phyloP scores from a whole-genome alignment of 2,888 invertebrate species.

The Sminthurides aquaticus region DNA sequence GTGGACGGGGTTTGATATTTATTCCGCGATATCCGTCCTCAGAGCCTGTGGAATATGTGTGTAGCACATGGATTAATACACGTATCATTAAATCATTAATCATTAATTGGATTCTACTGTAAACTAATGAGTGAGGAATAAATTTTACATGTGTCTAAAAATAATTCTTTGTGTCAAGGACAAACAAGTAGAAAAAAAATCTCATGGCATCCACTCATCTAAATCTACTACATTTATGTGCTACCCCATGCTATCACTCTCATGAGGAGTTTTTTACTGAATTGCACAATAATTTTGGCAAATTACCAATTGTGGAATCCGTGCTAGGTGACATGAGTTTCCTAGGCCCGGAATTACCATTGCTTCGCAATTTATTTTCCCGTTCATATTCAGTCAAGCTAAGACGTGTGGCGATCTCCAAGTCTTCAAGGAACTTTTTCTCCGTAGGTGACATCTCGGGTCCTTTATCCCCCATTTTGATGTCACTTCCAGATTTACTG shows the following conservation, averaged over 20 bases:
- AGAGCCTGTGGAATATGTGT: too few species aligned
- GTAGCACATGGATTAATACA: too few species aligned
- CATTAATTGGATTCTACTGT: too few species aligned
- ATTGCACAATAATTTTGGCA: constrained; percentile 7
- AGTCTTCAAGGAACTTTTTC: constrained; percentile 54
- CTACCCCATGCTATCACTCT: too few species aligned
- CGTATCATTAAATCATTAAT: too few species aligned
- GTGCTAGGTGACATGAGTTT: background rate
- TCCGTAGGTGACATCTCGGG: constrained; percentile 23
- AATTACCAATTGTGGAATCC: background rate
- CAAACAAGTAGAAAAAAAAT: too few species aligned
- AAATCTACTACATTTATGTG: too few species aligned
- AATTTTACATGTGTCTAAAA: too few species aligned
- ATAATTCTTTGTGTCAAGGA: too few species aligned
- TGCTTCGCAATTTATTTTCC: constrained; percentile 19
- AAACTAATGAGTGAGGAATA: too few species aligned
- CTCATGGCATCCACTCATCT: too few species aligned
- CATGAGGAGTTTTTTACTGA: too few species aligned
- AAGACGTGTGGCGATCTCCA: constrained; percentile 78
- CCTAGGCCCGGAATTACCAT: background rate
- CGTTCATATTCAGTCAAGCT: constrained; percentile 58
- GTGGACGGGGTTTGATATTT: constrained; percentile 26
- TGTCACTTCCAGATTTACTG: background rate
- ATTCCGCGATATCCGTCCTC: constrained; percentile 1
- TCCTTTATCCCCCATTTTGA: constrained; percentile 17